Conservation (phyloP, 1,140 invertebrate species). For the Venturia canescens region DNA sequence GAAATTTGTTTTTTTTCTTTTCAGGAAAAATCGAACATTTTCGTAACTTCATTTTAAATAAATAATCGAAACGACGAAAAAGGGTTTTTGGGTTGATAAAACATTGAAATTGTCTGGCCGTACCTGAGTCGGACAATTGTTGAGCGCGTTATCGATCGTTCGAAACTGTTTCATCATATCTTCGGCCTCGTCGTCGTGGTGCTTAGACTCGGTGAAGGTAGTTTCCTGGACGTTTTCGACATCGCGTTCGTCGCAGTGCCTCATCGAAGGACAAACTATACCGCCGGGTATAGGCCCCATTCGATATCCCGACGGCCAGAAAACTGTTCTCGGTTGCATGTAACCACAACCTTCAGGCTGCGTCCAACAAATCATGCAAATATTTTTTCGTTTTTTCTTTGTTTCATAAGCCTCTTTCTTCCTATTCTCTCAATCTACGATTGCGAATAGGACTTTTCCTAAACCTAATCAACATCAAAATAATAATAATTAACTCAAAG, state of each 20-base stretch:
- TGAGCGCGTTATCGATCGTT: conserved; percentile 17
- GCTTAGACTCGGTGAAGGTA: conserved; percentile 48
- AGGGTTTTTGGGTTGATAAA: too few species aligned
- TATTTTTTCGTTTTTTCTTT: not conserved
- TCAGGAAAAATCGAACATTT: too few species aligned
- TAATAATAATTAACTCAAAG: conserved; percentile 13
- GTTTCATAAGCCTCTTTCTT: not conserved
- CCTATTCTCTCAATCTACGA: conserved; percentile 46
- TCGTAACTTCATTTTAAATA: too few species aligned
- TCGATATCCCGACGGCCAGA: conserved; percentile 61
- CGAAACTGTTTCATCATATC: conserved; percentile 30
- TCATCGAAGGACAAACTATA: conserved; percentile 62
- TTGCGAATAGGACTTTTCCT: conserved; percentile 30
- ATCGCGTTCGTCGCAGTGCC: conserved; percentile 62
- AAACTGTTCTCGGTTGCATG: conserved; percentile 69
- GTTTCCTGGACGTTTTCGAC: conserved; percentile 60
- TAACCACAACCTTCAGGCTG: conserved; percentile 72
- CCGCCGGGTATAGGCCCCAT: conserved; percentile 57
- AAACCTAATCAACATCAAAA: conserved; percentile 56
- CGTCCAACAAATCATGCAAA: conserved; percentile 63
- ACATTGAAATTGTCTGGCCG: not conserved
- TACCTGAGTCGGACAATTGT: conserved; percentile 41
- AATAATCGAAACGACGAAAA: too few species aligned
- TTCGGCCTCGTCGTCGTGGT: conserved; percentile 43
- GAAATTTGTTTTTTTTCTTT: too few species aligned